Conservation (phyloP, 2,797 vertebrate genomes). For the Poecilia picta region DNA sequence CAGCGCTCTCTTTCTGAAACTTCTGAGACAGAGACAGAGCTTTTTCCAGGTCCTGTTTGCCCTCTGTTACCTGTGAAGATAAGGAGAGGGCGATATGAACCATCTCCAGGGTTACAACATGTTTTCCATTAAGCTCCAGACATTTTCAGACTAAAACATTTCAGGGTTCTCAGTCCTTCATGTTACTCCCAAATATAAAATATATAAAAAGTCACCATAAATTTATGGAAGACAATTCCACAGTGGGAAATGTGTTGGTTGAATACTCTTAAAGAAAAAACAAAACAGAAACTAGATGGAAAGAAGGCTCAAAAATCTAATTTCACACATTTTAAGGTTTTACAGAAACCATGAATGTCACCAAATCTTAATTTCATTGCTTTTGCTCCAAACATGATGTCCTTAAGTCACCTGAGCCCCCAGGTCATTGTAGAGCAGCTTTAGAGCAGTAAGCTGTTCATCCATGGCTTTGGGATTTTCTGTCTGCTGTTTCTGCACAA, state of each 20-base stretch:
- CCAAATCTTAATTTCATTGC: background rate
- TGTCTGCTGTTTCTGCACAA: constrained; percentile 98
- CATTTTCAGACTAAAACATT: background rate
- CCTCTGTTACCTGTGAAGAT: constrained; percentile 89
- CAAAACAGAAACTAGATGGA: background rate
- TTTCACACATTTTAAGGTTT: background rate
- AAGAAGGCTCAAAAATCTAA: background rate
- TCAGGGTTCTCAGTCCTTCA: background rate
- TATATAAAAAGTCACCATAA: background rate
- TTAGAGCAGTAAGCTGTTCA: constrained; percentile 93
- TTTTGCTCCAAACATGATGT: background rate
- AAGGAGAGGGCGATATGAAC: background rate
- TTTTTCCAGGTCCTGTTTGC: constrained; percentile 95
- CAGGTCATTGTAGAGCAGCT: constrained; percentile 95
- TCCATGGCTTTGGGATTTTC: constrained; percentile 98
- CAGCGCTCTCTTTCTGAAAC: constrained; percentile 85
- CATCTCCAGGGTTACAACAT: background rate
- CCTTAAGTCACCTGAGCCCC: constrained; percentile 88
- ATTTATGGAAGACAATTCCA: background rate
- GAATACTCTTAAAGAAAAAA: background rate
- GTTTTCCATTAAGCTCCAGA: background rate
- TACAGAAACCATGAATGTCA: background rate
- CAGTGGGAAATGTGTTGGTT: background rate
- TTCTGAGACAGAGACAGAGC: constrained; percentile 88
- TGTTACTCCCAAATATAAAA: background rate